A percentile compares a stretch with the other conserved stretches of the same genome.
Evolutionary conservation across 1,140 invertebrate genomes (phyloP).

Genomic region (Monochamus saltuarius): DNA sequence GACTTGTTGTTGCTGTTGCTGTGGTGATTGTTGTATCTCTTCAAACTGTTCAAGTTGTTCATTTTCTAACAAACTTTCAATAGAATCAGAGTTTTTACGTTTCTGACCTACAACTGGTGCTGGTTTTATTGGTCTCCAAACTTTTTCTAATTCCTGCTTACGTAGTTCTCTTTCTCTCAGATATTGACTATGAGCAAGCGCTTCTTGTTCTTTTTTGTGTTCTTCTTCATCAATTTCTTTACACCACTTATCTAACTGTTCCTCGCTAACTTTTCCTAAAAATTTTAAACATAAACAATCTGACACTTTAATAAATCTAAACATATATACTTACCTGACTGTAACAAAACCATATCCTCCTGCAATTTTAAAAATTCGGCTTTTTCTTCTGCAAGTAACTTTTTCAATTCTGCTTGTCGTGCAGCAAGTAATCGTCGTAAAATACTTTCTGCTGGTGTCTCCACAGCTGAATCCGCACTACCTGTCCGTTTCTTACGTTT

Average conservation of each 20-base stretch:
- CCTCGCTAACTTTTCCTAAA: slow-evolving; percentile 60
- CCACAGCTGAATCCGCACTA: slow-evolving; percentile 57
- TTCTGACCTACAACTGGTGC: slow-evolving; percentile 36
- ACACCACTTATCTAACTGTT: slow-evolving; percentile 71
- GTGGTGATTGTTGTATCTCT: slow-evolving; percentile 24
- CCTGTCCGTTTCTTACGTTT: slow-evolving; percentile 80
- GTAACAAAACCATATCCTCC: slow-evolving; percentile 60
- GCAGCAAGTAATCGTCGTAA: slow-evolving; percentile 77
- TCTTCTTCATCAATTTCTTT: slow-evolving; percentile 71
- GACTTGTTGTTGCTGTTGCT: slow-evolving; percentile 16
- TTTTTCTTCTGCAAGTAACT: slow-evolving; percentile 66
- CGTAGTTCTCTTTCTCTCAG: slow-evolving; percentile 69
- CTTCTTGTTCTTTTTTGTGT: slow-evolving; percentile 66
- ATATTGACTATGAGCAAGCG: slow-evolving; percentile 64
- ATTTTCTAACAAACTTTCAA: slow-evolving; percentile 46
- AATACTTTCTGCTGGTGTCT: slow-evolving; percentile 80
- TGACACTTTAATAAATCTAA: background rate
- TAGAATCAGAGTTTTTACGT: slow-evolving; percentile 46
- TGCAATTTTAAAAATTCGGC: slow-evolving; percentile 73
- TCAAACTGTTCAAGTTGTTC: slow-evolving; percentile 44
- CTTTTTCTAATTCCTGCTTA: slow-evolving; percentile 59
- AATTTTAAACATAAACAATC: slow-evolving; percentile 4
- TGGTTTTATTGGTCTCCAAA: slow-evolving; percentile 55
- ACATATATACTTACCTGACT: slow-evolving; percentile 45
- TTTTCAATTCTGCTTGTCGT: slow-evolving; percentile 74